Conservation (phyloP, 2,113 vertebrate genomes). For the Acrocephalus arundinaceus region DNA sequence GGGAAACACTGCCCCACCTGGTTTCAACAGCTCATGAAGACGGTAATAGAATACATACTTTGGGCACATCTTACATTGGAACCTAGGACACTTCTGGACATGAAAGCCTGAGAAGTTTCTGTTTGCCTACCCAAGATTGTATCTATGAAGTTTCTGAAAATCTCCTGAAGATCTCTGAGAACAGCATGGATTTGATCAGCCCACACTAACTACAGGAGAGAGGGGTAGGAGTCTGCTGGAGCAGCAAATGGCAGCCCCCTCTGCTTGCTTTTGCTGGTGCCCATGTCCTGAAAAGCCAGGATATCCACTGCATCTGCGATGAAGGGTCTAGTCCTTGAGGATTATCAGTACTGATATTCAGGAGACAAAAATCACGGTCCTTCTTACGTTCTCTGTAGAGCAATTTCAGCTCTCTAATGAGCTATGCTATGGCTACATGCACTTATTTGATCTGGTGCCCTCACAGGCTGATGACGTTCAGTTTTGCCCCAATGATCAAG, state of each 20-base stretch:
- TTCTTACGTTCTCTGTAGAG: not conserved
- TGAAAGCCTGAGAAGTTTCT: not conserved
- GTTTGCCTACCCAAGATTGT: not conserved
- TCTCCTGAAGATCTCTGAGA: not conserved
- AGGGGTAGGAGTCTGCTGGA: not conserved
- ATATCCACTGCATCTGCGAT: not conserved
- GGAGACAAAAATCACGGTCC: not conserved
- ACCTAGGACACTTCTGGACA: not conserved
- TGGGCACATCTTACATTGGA: too few species aligned
- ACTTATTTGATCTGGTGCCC: not conserved
- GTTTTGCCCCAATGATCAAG: not conserved
- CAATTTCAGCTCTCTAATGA: not conserved
- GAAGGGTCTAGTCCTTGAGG: not conserved
- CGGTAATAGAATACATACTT: too few species aligned
- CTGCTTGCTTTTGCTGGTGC: not conserved
- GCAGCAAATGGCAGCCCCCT: not conserved
- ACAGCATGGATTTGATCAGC: not conserved
- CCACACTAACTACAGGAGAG: not conserved
- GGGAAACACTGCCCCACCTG: too few species aligned
- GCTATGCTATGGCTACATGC: fast-evolving
- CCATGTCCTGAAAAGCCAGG: not conserved
- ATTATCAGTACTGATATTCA: not conserved
- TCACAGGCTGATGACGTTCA: not conserved
- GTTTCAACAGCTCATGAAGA: too few species aligned
- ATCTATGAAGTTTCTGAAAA: not conserved